These are phyloP conservation scores for Caenorhabditis panamensis DNA, from an alignment of 2,888 invertebrate species.

Conservation along the genomic window DNA sequence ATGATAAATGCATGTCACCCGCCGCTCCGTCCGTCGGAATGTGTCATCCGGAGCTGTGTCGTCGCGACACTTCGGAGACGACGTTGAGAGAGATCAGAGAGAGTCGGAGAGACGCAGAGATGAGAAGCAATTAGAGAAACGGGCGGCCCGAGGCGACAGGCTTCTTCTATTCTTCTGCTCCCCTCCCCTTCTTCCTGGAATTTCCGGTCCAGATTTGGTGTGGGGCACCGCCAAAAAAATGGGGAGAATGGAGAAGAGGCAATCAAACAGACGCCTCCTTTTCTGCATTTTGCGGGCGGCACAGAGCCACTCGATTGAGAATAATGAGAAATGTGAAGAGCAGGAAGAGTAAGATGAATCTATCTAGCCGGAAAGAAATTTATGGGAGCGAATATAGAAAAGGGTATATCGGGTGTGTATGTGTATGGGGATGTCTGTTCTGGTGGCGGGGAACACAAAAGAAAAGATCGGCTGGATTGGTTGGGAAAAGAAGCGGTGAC, in stretches of 20 bases:
- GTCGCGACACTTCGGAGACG: constrained; percentile 25
- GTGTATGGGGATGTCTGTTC: neutral
- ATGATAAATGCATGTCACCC: constrained; percentile 61
- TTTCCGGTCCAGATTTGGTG: constrained; percentile 49
- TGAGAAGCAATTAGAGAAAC: constrained; percentile 54
- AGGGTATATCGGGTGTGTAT: neutral
- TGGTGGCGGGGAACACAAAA: constrained; percentile 1
- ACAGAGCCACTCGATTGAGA: constrained; percentile 26
- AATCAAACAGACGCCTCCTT: constrained; percentile 34
- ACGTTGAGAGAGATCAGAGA: neutral
- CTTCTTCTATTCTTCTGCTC: constrained; percentile 3
- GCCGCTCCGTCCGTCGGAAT: constrained; percentile 15
- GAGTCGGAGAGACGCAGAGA: constrained; percentile 29
- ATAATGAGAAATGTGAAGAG: constrained; percentile 37
- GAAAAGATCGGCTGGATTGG: neutral
- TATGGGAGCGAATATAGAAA: constrained; percentile 27
- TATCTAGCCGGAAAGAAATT: constrained; percentile 7
- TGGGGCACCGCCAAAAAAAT: neutral
- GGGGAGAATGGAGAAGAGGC: constrained; percentile 25
- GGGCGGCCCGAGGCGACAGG: neutral
- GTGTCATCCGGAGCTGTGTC: constrained; percentile 53
- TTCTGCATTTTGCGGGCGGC: constrained; percentile 7
- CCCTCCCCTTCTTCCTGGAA: constrained; percentile 7
- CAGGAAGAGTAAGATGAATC: neutral
- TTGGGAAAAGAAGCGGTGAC: neutral